Base-by-base conservation (phyloP, 2,888 invertebrate species). In the Agonum fuliginosum region DNA sequence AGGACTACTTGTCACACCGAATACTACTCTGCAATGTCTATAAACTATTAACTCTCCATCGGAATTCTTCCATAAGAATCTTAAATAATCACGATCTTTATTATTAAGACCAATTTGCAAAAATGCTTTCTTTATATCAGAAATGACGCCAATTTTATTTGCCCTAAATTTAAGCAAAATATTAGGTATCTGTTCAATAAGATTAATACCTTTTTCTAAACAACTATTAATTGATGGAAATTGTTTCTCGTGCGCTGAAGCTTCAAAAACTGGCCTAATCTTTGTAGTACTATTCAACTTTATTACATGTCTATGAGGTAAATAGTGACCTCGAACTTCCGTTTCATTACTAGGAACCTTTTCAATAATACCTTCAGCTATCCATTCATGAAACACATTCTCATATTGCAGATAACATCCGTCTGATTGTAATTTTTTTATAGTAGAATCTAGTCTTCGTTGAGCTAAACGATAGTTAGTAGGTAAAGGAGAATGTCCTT, bases 401-500 rank as follows among this genome's bases (percentile, higher is more conserved):
- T 82, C 71, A 77, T 83, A 84, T 0, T 58, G 67, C 8, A 80
- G 71, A 14, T 80, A 80, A 8, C 81, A 54, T 30, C 76, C 74
- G 46, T 81, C 77, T 3, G 41, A 24, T n/a, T 79, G 70, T 65
- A 19, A 17, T 48, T 20, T 48, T 10, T 14, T 14, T 3, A 46
- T 1, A 1, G 17, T 17, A 2, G 19, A 5, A 2, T 48, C 3
- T 20, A 48, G 8, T 20, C 48, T 17, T 6, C 14, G n/a, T 6
- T 12, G 1, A 2, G 43, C 43, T 14, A 43, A 17, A 17, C 5
- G 5, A 5, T 43, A 17, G 6, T 43, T 43, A n/a, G 2, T 3
- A 10, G 81, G 75, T 0, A 85, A 51, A 1, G 81, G 81, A 0
- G 83, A 82, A 74, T 84, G 83, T 48, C 80, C 82, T 17, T 83